These are phyloP conservation scores for Chelonoidis abingdonii DNA, from an alignment of 2,113 vertebrate genomes.

Conservation along the genomic window DNA sequence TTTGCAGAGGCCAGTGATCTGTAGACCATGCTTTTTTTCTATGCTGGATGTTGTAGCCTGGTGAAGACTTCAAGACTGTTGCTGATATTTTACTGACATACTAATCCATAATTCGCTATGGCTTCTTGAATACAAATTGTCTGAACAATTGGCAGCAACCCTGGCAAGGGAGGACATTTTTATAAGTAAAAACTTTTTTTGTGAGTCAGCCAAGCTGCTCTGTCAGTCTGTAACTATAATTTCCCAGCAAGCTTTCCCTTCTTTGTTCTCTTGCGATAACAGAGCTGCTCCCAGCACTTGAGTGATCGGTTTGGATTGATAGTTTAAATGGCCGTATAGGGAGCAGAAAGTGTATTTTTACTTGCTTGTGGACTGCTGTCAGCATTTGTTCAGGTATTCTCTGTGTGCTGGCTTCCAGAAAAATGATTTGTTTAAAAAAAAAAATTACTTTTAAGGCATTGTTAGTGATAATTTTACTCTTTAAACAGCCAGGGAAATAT, in stretches of 20 bases:
- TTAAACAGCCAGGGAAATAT: neutral
- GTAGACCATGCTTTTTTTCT: neutral
- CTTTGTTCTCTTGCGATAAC: neutral
- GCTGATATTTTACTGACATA: neutral
- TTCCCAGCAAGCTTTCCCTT: fast-evolving
- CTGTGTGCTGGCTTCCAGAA: neutral
- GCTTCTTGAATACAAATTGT: neutral
- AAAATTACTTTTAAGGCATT: neutral
- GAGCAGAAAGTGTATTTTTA: neutral
- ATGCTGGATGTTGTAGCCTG: neutral
- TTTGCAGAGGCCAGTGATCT: neutral
- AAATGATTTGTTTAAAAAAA: too few species aligned
- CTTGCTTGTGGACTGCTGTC: neutral
- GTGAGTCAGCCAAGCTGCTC: neutral
- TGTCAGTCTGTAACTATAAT: fast-evolving
- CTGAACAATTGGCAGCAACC: slow-evolving; percentile 8
- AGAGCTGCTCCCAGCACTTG: neutral
- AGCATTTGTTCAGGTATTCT: neutral
- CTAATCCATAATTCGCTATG: neutral
- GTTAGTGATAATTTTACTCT: neutral
- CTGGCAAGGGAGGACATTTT: neutral
- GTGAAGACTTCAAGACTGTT: neutral
- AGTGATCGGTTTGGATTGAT: neutral
- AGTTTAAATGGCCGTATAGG: neutral
- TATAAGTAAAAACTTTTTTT: neutral